Conservation (phyloP, 2,888 invertebrate species). For the Drosophila mettleri region DNA sequence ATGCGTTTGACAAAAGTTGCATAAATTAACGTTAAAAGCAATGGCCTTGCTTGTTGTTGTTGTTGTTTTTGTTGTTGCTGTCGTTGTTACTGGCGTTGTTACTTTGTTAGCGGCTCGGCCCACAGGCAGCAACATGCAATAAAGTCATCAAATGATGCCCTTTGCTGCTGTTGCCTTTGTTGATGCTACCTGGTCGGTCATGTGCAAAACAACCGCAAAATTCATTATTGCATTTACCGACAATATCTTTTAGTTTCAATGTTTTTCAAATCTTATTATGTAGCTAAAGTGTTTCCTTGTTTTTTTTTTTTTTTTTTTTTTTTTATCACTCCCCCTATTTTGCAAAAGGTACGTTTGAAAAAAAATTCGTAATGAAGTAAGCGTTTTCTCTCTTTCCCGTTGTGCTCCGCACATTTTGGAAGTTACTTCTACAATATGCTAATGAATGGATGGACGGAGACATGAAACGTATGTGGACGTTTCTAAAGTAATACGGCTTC, state of each 20-base stretch:
- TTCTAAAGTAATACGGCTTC: background rate
- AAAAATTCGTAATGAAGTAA: background rate
- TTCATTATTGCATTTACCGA: conserved; percentile 47
- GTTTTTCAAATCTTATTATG: conserved; percentile 38
- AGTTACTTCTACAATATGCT: background rate
- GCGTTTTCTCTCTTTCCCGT: too few relatives aligned
- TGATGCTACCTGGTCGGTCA: conserved; percentile 31
- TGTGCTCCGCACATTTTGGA: background rate
- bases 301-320: conserved; percentile 35
- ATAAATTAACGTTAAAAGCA: conserved; percentile 81
- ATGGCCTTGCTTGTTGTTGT: conserved; percentile 57
- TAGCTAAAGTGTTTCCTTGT: conserved; percentile 39
- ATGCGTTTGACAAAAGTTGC: conserved; percentile 77
- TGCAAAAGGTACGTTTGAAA: background rate
- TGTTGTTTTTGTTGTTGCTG: conserved; percentile 46
- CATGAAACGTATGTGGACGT: background rate
- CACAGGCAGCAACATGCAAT: conserved; percentile 68
- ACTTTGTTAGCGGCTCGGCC: conserved; percentile 64
- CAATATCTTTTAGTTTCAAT: conserved; percentile 34
- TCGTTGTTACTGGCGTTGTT: conserved; percentile 52
- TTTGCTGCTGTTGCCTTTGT: conserved; percentile 32
- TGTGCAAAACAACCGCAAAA: conserved; percentile 39
- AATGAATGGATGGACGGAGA: background rate
- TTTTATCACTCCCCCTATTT: too few relatives aligned
- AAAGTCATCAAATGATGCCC: conserved; percentile 75